phyloP scores from a whole-genome alignment of 2,113 vertebrate genomes.

The Chloropsis cyanopogon region DNA sequence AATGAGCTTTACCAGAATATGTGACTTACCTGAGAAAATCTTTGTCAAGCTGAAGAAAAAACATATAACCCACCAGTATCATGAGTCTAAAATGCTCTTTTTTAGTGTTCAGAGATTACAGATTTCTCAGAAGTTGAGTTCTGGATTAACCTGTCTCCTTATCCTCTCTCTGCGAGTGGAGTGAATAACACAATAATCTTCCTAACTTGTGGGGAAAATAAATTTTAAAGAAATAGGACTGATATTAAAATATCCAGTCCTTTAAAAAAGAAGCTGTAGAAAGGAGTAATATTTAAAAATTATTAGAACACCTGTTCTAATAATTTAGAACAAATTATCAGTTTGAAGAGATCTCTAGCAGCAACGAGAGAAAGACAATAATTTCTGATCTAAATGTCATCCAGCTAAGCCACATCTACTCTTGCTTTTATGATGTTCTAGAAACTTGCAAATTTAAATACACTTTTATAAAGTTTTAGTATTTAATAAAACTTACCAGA shows the following conservation, averaged over 20 bases:
- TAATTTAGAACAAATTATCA: neutral
- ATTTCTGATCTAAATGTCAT: neutral
- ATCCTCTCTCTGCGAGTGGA: neutral
- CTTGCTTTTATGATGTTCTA: neutral
- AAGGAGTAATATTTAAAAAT: neutral
- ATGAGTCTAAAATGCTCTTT: neutral
- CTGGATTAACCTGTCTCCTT: neutral
- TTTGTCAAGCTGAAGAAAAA: neutral
- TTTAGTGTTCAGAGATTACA: neutral
- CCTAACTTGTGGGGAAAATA: neutral
- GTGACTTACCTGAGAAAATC: neutral
- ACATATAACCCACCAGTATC: neutral
- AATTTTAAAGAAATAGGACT: neutral
- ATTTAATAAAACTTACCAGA: neutral
- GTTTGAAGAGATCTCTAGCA: neutral
- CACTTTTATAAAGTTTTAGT: neutral
- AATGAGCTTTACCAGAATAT: neutral
- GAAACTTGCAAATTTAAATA: neutral
- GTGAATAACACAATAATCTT: neutral
- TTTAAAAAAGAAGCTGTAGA: neutral
- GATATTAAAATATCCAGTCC: neutral
- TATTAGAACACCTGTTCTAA: neutral
- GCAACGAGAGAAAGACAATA: neutral
- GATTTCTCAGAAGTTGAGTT: neutral
- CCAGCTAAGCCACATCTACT: neutral